These are phyloP conservation scores for Passerina amoena DNA, from an alignment of 2,113 vertebrate genomes.

Conservation along the genomic window DNA sequence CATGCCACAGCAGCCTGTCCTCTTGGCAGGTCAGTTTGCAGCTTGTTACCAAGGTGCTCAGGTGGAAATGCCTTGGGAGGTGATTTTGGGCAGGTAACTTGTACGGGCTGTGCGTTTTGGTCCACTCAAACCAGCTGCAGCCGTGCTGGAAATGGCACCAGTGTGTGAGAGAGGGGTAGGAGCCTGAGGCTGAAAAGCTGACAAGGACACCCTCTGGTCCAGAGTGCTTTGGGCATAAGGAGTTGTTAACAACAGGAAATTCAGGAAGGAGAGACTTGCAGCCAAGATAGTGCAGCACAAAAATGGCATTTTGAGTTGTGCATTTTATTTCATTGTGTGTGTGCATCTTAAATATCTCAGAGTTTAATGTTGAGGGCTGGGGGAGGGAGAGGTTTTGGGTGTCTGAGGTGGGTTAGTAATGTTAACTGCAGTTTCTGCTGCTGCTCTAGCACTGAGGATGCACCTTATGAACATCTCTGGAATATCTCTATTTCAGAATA, in stretches of 20 bases:
- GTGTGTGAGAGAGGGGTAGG: not conserved
- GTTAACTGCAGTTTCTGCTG: not conserved
- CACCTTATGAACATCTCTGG: not conserved
- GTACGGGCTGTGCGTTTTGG: not conserved
- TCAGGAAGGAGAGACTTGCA: not conserved
- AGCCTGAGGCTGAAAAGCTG: fast-evolving
- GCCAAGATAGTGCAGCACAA: not conserved
- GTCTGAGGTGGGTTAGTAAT: not conserved
- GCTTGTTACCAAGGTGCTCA: not conserved
- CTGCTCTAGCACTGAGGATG: not conserved
- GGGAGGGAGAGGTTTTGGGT: not conserved
- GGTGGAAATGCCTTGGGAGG: not conserved
- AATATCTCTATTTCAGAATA: not conserved
- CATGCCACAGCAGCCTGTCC: not conserved
- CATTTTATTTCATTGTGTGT: not conserved
- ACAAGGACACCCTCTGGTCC: fast-evolving
- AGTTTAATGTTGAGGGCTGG: not conserved
- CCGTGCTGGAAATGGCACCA: not conserved
- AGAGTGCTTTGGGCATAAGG: not conserved
- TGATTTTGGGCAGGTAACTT: not conserved
- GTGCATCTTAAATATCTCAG: not conserved
- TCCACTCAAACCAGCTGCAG: not conserved
- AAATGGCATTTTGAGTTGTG: not conserved
- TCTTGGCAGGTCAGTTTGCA: not conserved
- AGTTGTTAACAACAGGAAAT: not conserved